phyloP scores from a whole-genome alignment of 1,140 invertebrate genomes.

The Daktulosphaira vitifoliae region DNA sequence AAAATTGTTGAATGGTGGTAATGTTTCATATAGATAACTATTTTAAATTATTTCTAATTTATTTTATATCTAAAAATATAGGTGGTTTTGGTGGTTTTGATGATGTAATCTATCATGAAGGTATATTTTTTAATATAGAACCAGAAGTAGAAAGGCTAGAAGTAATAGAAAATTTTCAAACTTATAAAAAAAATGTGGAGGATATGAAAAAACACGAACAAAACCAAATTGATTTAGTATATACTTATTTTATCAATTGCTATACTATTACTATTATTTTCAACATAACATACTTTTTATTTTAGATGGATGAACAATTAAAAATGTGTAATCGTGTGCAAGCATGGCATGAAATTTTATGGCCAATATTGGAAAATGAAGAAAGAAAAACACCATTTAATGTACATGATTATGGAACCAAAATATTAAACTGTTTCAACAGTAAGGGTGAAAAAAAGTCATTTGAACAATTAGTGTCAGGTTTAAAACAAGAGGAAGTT shows the following conservation, averaged over 20 bases:
- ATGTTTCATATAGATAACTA: too few species aligned
- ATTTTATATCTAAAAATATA: too few species aligned
- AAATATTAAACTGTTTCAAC: conserved; percentile 41
- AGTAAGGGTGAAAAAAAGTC: conserved; percentile 32
- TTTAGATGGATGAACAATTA: conserved; percentile 39
- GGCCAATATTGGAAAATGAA: conserved; percentile 45
- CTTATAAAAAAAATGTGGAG: neutral
- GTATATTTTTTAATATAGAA: neutral
- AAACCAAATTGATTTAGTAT: conserved; percentile 1
- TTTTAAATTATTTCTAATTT: too few species aligned
- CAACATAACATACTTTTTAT: too few species aligned
- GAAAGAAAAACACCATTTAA: conserved; percentile 46
- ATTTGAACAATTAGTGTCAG: conserved; percentile 43
- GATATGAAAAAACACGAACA: conserved; percentile 20
- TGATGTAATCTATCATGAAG: neutral
- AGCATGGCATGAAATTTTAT: conserved; percentile 47
- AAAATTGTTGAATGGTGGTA: conserved; percentile 5
- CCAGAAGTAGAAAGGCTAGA: neutral
- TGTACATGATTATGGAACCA: conserved; percentile 48
- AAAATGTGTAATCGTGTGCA: conserved; percentile 46
- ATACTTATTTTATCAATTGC: too few species aligned
- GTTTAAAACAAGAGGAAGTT: conserved; percentile 44
- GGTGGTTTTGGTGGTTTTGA: conserved; percentile 13
- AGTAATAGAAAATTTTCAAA: neutral
- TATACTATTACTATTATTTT: neutral